These are phyloP conservation scores for Panurus biarmicus DNA, from an alignment of 2,113 vertebrate species.

Conservation along the genomic window DNA sequence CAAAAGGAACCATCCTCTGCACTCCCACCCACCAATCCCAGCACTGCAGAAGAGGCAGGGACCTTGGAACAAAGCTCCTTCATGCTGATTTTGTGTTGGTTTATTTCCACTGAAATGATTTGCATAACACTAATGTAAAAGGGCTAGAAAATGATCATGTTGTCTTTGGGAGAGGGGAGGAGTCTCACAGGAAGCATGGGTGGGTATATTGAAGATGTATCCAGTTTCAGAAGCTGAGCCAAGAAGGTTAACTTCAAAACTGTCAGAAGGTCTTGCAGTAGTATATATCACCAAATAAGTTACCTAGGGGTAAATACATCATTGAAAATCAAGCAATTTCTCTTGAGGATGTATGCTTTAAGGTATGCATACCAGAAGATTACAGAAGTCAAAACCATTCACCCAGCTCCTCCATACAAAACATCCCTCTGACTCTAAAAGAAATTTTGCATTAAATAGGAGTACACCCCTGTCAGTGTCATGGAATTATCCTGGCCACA, in stretches of 20 bases:
- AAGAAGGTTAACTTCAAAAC: not conserved
- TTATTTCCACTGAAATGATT: conserved; percentile 28
- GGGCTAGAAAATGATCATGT: not conserved
- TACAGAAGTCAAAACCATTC: not conserved
- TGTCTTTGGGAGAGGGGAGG: not conserved
- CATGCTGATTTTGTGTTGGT: not conserved
- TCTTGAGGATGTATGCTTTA: not conserved
- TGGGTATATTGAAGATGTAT: not conserved
- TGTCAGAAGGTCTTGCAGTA: not conserved
- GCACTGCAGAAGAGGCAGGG: not conserved
- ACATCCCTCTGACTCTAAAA: not conserved
- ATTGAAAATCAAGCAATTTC: not conserved
- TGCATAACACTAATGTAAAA: not conserved
- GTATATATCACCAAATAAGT: not conserved
- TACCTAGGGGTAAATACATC: not conserved
- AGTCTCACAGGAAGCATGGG: not conserved
- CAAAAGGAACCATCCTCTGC: not conserved
- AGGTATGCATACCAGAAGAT: not conserved
- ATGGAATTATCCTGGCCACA: not conserved
- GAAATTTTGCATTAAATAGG: not conserved
- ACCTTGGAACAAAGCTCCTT: conserved; percentile 8
- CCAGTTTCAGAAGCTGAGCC: not conserved
- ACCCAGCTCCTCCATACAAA: not conserved
- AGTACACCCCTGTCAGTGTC: not conserved
- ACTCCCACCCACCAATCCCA: not conserved